phyloP scores from a whole-genome alignment of 2,113 vertebrate species.

The Raja brachyura region DNA sequence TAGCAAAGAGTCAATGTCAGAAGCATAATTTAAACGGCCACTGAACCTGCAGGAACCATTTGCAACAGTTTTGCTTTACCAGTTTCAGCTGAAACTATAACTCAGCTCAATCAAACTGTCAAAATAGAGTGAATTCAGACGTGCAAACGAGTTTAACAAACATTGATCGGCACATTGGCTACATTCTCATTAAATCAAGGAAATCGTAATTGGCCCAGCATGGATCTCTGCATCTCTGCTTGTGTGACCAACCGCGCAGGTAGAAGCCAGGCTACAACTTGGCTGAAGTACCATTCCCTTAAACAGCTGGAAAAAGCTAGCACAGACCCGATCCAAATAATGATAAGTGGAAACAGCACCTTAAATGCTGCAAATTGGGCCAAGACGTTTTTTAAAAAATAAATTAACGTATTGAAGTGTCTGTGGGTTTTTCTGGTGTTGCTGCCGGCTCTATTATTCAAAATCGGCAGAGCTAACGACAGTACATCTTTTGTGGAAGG shows the following conservation, averaged over 20 bases:
- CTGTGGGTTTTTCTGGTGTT: no score
- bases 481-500: no score
- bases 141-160: background rate
- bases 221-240: background rate
- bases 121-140: background rate
- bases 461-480: no score
- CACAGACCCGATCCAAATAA: constrained; percentile 1
- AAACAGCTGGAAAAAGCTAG: constrained; percentile 22
- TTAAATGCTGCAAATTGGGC: background rate
- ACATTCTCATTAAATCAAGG: constrained; percentile 19
- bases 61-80: background rate
- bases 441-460: no score
- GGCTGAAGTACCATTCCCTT: background rate
- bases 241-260: background rate
- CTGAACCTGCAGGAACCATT: background rate
- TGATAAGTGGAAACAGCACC: constrained; percentile 10
- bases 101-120: background rate
- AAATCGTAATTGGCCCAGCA: background rate
- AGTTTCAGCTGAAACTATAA: background rate
- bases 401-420: background rate
- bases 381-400: background rate
- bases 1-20: background rate
- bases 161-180: background rate
- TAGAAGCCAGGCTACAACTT: background rate
- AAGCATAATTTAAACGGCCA: background rate